Conservation (phyloP, 2,888 invertebrate genomes). For the Plagodis dolabraria region DNA sequence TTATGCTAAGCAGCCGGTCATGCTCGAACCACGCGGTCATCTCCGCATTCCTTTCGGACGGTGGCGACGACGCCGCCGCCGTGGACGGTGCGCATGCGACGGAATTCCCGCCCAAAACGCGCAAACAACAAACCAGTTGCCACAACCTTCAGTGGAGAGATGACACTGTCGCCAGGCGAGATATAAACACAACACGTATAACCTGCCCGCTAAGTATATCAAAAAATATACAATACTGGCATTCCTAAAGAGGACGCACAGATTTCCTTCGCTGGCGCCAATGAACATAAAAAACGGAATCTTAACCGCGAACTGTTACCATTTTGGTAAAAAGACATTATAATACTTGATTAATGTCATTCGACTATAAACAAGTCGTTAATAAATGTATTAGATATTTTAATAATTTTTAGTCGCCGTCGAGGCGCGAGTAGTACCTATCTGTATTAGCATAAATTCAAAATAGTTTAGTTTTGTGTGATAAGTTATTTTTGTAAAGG, state of each 20-base stretch:
- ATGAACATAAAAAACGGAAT: constrained; percentile 41
- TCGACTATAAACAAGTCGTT: constrained; percentile 59
- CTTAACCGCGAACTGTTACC: constrained; percentile 35
- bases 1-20: constrained; percentile 68
- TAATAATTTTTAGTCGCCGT: constrained; percentile 35
- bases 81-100: constrained; percentile 54
- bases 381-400: constrained; percentile 40
- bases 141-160: constrained; percentile 42
- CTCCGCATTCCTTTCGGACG: constrained; percentile 77
- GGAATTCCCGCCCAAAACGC: constrained; percentile 65
- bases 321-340: constrained; percentile 37
- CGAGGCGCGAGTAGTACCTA: constrained; percentile 28
- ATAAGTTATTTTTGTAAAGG: constrained; percentile 13
- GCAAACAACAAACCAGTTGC: constrained; percentile 46
- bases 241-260: constrained; percentile 9
- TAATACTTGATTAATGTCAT: constrained; percentile 43
- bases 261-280: constrained; percentile 35
- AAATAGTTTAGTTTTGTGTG: constrained; percentile 10
- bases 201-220: neutral
- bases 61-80: neutral
- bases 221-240: neutral
- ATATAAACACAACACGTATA: constrained; percentile 22
- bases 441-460: constrained; percentile 32
- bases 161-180: constrained; percentile 39
- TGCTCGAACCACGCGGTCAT: constrained; percentile 69